phyloP scores from a whole-genome alignment of 2,888 invertebrate species.

The Blera fallax region DNA sequence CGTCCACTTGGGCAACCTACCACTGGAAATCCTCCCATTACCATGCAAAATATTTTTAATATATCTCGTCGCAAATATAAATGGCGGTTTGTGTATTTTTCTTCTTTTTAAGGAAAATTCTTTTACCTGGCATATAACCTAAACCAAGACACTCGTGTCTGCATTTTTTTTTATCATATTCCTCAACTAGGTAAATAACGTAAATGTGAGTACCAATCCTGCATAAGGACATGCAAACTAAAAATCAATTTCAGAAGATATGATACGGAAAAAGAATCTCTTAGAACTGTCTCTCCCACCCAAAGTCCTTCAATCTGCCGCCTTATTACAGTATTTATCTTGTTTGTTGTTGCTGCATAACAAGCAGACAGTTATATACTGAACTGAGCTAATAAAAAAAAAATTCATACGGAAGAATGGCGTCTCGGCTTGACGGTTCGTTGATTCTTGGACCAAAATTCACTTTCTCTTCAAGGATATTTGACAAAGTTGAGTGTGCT shows the following conservation, averaged over 20 bases:
- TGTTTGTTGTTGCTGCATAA: conserved; percentile 46
- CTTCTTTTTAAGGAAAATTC: conserved; percentile 10
- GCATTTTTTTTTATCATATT: conserved; percentile 48
- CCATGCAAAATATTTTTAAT: conserved; percentile 59
- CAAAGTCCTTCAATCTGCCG: neutral
- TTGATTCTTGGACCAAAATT: conserved; percentile 65
- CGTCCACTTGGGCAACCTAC: neutral
- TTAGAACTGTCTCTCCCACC: conserved; percentile 10
- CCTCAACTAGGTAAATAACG: conserved; percentile 47
- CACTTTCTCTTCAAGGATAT: conserved; percentile 63
- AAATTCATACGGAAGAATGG: conserved; percentile 51
- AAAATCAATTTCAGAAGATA: conserved; percentile 68
- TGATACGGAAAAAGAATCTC: conserved; percentile 59
- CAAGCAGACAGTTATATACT: conserved; percentile 24
- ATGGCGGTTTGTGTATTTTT: conserved; percentile 2
- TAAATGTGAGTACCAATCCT: conserved; percentile 58
- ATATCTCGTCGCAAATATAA: conserved; percentile 46
- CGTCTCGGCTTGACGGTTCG: conserved; percentile 66
- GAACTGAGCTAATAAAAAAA: conserved; percentile 56
- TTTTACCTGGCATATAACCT: conserved; percentile 43
- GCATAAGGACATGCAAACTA: conserved; percentile 65
- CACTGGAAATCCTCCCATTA: neutral
- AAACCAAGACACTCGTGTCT: conserved; percentile 40
- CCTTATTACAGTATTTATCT: conserved; percentile 44
- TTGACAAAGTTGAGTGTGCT: conserved; percentile 41